Evolutionary conservation across 2,113 vertebrate genomes (phyloP), one percentile per base, ranked within the genome.

Genomic region (Notothenia coriiceps): DNA sequence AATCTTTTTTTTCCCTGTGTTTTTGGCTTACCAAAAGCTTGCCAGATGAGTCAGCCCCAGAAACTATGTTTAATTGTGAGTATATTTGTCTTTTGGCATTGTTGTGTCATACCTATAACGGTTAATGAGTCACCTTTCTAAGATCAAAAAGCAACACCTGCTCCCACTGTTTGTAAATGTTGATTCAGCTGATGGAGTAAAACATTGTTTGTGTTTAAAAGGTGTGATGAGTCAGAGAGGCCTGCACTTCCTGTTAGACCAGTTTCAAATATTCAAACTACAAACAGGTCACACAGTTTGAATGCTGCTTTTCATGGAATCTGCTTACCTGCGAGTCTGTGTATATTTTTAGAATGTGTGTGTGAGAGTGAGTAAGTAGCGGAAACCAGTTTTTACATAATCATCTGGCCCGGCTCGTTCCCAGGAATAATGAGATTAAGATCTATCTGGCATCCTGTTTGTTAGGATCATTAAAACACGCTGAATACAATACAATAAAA

Each of bases 191-290:
- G 29, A 60, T 56, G 10, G 10, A 33, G 65, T 77, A 60, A 68
- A 63, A 77, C 8, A 6, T 20, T 22, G 63, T 76, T 84, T 56
- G 61, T 35, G 63, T 44, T n/a, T 56, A 11, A 5, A 10, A 70
- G 56, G 35, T 54, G 64, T 83, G 70, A 73, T 75, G 46, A 79
- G 43, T 79, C 12, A 9, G n/a, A 68, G 12, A 68, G 12, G 5
- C 54, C 74, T 13, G 84, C 9, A 1, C 44, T 1, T 13, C 86
- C 72, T 6, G 88, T 84, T 22, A 8, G 40, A 83, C 90, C 57
- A 50, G 87, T 85, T 90, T 71, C 5, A 57, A 49, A 86, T 67
- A 78, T 64, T 77, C 49, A 86, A 65, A 82, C 62, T 22, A 51
- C 51, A 18, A 59, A 35, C 10, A 33, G 11, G 64, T 50, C 35